Conservation (phyloP, 2,113 vertebrate species). For the Scomber colias region DNA sequence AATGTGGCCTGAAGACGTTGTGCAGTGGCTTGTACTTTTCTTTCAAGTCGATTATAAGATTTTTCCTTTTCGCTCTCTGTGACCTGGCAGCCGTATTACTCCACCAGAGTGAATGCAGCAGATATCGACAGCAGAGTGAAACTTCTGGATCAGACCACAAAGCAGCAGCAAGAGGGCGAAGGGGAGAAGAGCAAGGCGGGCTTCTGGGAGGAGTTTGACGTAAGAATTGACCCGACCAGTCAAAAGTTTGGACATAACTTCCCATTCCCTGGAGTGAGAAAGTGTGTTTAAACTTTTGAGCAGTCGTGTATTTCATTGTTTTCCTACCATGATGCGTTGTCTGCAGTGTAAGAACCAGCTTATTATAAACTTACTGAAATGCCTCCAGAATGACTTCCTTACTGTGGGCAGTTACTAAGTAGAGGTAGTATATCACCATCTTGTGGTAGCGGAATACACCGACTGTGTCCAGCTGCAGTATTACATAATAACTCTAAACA, state of each 20-base stretch:
- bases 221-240: conserved; percentile 66
- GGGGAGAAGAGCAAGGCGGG: conserved; percentile 91
- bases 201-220: conserved; percentile 99
- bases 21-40: not conserved
- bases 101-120: conserved; percentile 93
- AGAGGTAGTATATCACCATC: conserved; percentile 37
- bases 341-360: not conserved
- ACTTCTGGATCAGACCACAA: conserved; percentile 88
- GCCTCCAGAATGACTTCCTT: conserved; percentile 20
- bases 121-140: conserved; percentile 94
- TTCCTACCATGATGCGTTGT: not conserved
- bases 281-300: too few relatives aligned
- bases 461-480: not conserved
- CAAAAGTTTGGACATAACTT: not conserved
- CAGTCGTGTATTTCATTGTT: not conserved
- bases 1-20: not conserved
- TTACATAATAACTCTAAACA: not conserved
- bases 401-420: not conserved
- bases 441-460: conserved; percentile 39
- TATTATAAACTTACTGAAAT: too few relatives aligned
- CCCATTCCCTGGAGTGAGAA: too few relatives aligned
- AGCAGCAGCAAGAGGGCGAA: conserved; percentile 79
- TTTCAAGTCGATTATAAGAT: conserved; percentile 32
- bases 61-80: not conserved
- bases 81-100: conserved; percentile 88